Percentiles rank a stretch among this genome's conserved stretches.
These are phyloP conservation scores for Platycercus adscitus DNA, from an alignment of 2,113 vertebrate species.

Conservation along the genomic window DNA sequence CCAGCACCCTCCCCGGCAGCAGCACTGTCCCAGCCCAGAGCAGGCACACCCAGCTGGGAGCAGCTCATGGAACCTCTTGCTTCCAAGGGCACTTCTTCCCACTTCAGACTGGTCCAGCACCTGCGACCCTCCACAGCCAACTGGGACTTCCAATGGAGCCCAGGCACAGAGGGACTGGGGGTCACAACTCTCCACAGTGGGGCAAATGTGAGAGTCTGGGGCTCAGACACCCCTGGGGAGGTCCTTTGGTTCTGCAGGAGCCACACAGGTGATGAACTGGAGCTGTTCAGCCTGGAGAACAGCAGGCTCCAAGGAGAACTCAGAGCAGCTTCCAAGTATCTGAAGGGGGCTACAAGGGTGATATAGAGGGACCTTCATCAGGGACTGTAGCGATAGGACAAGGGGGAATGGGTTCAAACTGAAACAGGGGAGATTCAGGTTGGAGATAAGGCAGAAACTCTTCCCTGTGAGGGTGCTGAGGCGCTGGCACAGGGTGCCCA, in stretches of 20 bases:
- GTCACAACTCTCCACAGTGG: neutral
- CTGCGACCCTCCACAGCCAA: neutral
- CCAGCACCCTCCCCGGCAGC: accelerated
- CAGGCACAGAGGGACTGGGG: accelerated
- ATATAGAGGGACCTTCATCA: neutral
- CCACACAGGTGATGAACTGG: neutral
- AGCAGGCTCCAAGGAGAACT: neutral
- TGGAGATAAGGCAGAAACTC: neutral
- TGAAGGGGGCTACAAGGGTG: neutral
- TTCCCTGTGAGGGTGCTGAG: neutral
- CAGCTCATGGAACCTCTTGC: neutral
- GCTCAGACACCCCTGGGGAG: neutral
- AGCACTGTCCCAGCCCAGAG: neutral
- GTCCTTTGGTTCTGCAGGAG: neutral
- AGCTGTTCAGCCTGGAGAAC: neutral
- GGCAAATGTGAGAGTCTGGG: accelerated
- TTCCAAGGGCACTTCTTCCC: neutral
- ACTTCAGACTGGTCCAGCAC: neutral
- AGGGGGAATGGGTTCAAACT: neutral
- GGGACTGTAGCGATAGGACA: neutral
- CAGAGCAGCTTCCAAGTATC: neutral
- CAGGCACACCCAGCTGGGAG: neutral
- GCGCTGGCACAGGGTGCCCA: neutral
- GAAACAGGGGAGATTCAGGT: neutral
- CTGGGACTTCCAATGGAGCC: neutral